phyloP scores from a whole-genome alignment of 2,888 invertebrate species.

The Junonia oenone region DNA sequence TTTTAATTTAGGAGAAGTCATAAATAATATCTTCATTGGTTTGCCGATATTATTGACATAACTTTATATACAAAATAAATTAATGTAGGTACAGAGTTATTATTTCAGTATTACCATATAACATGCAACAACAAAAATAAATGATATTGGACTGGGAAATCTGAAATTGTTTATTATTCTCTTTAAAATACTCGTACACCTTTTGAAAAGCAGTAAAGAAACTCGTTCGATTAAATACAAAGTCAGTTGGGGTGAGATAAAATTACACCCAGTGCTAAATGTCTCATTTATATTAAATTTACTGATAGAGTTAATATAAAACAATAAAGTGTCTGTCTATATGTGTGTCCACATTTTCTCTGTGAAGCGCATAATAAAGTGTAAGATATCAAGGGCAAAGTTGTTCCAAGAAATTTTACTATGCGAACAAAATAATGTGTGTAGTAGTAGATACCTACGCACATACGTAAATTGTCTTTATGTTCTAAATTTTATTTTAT shows the following conservation, averaged over 20 bases:
- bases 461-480: too few species aligned
- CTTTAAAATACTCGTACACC: not conserved
- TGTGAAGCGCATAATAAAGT: not conserved
- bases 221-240: constrained; percentile 8
- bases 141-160: too few species aligned
- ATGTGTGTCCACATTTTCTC: not conserved
- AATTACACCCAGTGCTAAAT: constrained; percentile 7
- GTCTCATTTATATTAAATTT: constrained; percentile 4
- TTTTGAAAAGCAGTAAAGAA: not conserved
- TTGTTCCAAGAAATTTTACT: constrained; percentile 6
- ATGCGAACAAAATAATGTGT: not conserved
- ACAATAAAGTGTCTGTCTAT: not conserved
- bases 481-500: too few species aligned
- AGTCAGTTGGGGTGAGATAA: constrained; percentile 7
- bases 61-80: too few species aligned
- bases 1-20: constrained; percentile 5
- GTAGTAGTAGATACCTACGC: too few species aligned
- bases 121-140: not conserved
- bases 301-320: not conserved
- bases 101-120: not conserved
- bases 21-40: constrained; percentile 1
- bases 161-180: too few species aligned
- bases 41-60: not conserved
- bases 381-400: not conserved
- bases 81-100: too few species aligned